Evolutionary conservation across 2,113 vertebrate genomes (phyloP).

Genomic region (Neolamprologus cancellatus): DNA sequence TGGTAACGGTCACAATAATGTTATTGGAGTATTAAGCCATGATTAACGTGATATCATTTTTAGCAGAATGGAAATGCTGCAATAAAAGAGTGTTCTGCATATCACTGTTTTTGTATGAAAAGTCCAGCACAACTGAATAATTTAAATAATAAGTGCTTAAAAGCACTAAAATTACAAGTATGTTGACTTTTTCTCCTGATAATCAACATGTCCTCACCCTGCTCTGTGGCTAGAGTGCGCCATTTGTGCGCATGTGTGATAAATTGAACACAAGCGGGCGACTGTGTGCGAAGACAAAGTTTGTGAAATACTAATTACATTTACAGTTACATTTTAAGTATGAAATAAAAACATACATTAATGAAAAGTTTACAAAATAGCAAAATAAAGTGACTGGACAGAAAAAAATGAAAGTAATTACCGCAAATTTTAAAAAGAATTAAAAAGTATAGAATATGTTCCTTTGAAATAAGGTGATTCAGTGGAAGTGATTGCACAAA

Average conservation of each 20-base stretch:
- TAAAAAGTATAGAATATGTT: accelerated
- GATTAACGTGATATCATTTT: background rate
- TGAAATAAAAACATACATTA: background rate
- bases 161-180: background rate
- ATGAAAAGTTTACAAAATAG: background rate
- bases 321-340: background rate
- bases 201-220: background rate
- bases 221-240: background rate
- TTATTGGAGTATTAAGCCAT: background rate
- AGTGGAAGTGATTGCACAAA: background rate
- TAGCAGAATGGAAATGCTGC: background rate
- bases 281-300: background rate
- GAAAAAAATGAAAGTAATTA: background rate
- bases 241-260: background rate
- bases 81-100: background rate
- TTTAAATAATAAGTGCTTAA: background rate
- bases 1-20: background rate
- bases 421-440: background rate
- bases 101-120: background rate
- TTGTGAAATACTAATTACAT: background rate
- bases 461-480: background rate
- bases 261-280: background rate
- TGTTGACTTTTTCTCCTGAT: background rate
- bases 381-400: background rate
- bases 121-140: accelerated